These are phyloP conservation scores for Oreochromis grahami DNA, from an alignment of 2,797 vertebrate genomes.

Conservation along the genomic window DNA sequence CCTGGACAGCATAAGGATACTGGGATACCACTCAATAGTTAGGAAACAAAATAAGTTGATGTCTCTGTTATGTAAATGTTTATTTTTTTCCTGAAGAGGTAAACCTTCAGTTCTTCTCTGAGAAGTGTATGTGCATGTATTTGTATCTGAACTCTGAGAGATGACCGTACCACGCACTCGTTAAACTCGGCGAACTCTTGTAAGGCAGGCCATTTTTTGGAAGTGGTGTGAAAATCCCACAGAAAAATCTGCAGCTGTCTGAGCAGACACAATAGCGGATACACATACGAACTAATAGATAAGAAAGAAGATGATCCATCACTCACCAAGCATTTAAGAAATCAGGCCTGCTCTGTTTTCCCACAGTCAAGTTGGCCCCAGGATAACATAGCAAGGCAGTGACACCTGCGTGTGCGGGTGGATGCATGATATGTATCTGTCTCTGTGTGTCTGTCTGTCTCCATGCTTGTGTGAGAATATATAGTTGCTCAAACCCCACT, in stretches of 20 bases:
- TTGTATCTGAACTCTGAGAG: not conserved
- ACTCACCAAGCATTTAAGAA: constrained; percentile 50
- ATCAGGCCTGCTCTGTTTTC: constrained; percentile 50
- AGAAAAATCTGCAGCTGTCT: not conserved
- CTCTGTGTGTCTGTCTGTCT: not conserved
- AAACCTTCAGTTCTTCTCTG: not conserved
- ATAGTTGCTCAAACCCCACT: not conserved
- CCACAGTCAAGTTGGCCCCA: constrained; percentile 62
- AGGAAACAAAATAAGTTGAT: not conserved
- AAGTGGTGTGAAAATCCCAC: not conserved
- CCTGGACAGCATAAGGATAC: not conserved
- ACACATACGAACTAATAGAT: constrained; percentile 16
- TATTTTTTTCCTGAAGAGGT: not conserved
- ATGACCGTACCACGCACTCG: not conserved
- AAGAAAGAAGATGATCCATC: constrained; percentile 51
- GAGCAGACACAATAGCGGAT: constrained; percentile 37
- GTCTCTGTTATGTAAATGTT: not conserved
- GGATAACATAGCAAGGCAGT: constrained; percentile 52
- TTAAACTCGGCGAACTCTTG: not conserved
- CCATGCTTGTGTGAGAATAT: not conserved
- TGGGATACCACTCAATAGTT: not conserved
- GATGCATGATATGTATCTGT: constrained; percentile 30
- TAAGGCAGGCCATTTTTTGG: not conserved
- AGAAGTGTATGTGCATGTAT: not conserved
- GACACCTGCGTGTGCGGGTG: constrained; percentile 50